A percentile compares a stretch with the other conserved stretches of the same genome.
These are phyloP conservation scores for Acanthosepion esculentum DNA, from an alignment of 2,888 invertebrate genomes.

Conservation along the genomic window DNA sequence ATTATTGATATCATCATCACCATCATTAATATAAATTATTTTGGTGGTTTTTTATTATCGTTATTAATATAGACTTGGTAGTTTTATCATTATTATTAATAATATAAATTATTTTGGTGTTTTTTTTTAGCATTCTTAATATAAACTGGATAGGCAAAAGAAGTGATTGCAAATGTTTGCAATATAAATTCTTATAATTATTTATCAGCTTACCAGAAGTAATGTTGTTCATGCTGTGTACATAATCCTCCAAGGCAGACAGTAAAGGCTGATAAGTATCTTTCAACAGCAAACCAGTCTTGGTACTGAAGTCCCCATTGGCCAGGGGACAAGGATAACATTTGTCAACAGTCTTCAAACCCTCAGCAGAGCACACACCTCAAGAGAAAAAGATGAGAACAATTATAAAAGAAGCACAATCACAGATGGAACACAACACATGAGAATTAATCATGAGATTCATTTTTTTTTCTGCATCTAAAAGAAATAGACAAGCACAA, in stretches of 20 bases:
- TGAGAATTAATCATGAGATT: not conserved
- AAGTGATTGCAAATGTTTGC: too few species aligned
- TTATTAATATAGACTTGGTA: too few species aligned
- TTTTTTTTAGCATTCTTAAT: too few species aligned
- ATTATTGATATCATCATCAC: too few species aligned
- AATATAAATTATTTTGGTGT: too few species aligned
- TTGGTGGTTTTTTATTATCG: too few species aligned
- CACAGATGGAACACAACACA: not conserved
- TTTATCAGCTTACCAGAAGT: slow-evolving; percentile 52
- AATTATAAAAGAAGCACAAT: not conserved
- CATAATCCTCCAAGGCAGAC: slow-evolving; percentile 62
- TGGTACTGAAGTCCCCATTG: slow-evolving; percentile 68
- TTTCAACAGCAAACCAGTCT: slow-evolving; percentile 68
- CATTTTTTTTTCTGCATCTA: not conserved
- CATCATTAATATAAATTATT: too few species aligned
- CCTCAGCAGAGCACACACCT: slow-evolving; percentile 67
- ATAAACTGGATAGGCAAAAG: too few species aligned
- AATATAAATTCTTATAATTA: not conserved
- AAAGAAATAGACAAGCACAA: not conserved
- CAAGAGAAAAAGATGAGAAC: not conserved
- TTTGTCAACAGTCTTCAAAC: slow-evolving; percentile 67
- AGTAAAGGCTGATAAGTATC: slow-evolving; percentile 70
- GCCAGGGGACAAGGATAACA: slow-evolving; percentile 70
- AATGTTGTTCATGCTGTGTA: slow-evolving; percentile 58
- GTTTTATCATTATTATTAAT: too few species aligned